Base-by-base conservation (phyloP, 2,113 vertebrate species). In the Mesocricetus auratus region DNA sequence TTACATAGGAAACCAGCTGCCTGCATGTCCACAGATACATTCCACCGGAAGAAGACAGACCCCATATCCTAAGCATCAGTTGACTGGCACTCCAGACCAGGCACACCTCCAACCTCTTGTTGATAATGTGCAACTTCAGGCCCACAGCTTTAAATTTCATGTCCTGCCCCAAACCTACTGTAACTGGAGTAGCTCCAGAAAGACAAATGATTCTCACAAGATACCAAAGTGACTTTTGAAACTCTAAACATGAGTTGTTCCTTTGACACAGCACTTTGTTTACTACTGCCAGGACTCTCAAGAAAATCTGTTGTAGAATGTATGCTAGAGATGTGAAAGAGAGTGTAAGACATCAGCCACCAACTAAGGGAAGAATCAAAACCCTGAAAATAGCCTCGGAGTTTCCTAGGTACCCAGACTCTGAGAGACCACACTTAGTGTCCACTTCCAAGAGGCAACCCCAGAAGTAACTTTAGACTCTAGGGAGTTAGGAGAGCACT, bases 371-470 rank as follows among this genome's bases (percentile, higher is more conserved):
- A 86, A 90, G 24, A 90, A 75, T 36, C 62, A 50, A 71, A 87
- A 88, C n/a, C 79, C 73, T 90, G 39, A 73, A 53, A 89, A 78
- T 95, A 69, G 71, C 53, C 83, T 50, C 60, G 45, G 68, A 78
- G 33, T 7, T 66, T 68, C 36, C 7, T 53, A 1, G 74, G 33
- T 31, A 26, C 13, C 22, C 2, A 36, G 47, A 24, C 13, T 73
- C 56, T 58, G 47, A 92, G 86, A 95, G 36, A 78, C 66, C 69
- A 73, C 9, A 29, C 75, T 29, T n/a, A 60, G 21, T 87, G 21
- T 26, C 53, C 71, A 47, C 42, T 90, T 93, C 62, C 8, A 33
- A 78, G 75, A 26, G 13, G 17, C 7, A 0, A 53, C n/a, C 50
- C 19, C 53, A 53, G 42, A 47, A 79, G 45, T 60, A 60, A 47